These are phyloP conservation scores for Leptura quadrifasciata DNA, from an alignment of 2,888 invertebrate genomes.

Conservation along the genomic window DNA sequence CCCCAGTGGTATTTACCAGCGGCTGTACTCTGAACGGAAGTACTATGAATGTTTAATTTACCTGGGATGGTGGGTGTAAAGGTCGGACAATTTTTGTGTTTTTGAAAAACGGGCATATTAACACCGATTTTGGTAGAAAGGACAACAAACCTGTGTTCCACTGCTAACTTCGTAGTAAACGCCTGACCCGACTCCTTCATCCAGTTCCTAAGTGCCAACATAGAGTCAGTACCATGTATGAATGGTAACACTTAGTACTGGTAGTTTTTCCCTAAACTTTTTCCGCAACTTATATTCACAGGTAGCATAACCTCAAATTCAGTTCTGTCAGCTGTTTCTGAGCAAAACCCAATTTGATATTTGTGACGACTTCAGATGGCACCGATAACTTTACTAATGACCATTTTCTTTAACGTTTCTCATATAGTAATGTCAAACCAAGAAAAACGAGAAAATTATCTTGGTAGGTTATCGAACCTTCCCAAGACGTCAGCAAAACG, in stretches of 20 bases:
- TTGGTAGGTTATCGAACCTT: too few relatives aligned
- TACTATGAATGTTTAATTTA: constrained; percentile 44
- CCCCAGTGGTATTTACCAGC: neutral
- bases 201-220: constrained; percentile 74
- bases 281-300: neutral
- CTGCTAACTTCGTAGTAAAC: constrained; percentile 72
- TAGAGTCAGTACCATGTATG: constrained; percentile 64
- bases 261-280: constrained; percentile 55
- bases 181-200: constrained; percentile 72
- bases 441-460: too few relatives aligned
- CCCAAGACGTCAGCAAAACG: neutral
- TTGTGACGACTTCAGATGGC: neutral
- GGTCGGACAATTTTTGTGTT: constrained; percentile 16
- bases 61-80: constrained; percentile 39
- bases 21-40: constrained; percentile 28
- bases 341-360: constrained; percentile 10
- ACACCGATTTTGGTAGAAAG: constrained; percentile 59
- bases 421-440: too few relatives aligned
- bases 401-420: too few relatives aligned
- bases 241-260: constrained; percentile 72
- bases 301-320: constrained; percentile 9
- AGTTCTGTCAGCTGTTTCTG: neutral
- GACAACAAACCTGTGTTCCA: constrained; percentile 72
- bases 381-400: too few relatives aligned
- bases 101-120: constrained; percentile 36